phyloP scores from a whole-genome alignment of 1,140 invertebrate genomes.

The Bombus sibiricus region DNA sequence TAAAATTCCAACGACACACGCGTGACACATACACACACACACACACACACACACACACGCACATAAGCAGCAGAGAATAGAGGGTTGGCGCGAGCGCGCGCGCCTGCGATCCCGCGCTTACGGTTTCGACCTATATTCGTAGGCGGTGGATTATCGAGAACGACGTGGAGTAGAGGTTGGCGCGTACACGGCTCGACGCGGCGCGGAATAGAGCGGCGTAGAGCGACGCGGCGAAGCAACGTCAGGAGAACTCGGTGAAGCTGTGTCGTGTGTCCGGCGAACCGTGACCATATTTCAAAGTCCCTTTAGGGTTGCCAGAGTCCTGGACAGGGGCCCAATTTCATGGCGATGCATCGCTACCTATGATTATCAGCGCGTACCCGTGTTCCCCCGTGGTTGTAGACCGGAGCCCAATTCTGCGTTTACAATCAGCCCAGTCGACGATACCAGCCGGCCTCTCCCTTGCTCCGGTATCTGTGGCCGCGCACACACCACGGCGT shows the following conservation, averaged over 20 bases:
- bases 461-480: conserved; percentile 54
- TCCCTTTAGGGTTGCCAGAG: conserved; percentile 74
- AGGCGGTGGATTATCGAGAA: conserved; percentile 45
- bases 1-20: conserved; percentile 54
- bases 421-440: conserved; percentile 75
- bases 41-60: too few relatives aligned
- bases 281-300: conserved; percentile 71
- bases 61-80: not conserved
- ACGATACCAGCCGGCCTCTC: conserved; percentile 38
- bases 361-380: conserved; percentile 80
- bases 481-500: conserved; percentile 20
- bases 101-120: not conserved
- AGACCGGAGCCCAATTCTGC: conserved; percentile 74
- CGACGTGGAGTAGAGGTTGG: not conserved
- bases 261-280: conserved; percentile 57
- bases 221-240: not conserved
- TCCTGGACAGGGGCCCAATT: conserved; percentile 78
- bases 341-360: conserved; percentile 79
- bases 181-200: not conserved
- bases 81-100: not conserved
- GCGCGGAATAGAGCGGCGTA: not conserved
- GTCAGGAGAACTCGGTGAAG: conserved; percentile 18
- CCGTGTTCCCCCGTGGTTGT: conserved; percentile 62
- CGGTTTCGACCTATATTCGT: conserved; percentile 43
- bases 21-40: not conserved